A percentile compares a stretch with the other conserved stretches of the same genome.
Evolutionary conservation across 2,888 invertebrate genomes (phyloP).

Genomic region (Cynaeus angustus): DNA sequence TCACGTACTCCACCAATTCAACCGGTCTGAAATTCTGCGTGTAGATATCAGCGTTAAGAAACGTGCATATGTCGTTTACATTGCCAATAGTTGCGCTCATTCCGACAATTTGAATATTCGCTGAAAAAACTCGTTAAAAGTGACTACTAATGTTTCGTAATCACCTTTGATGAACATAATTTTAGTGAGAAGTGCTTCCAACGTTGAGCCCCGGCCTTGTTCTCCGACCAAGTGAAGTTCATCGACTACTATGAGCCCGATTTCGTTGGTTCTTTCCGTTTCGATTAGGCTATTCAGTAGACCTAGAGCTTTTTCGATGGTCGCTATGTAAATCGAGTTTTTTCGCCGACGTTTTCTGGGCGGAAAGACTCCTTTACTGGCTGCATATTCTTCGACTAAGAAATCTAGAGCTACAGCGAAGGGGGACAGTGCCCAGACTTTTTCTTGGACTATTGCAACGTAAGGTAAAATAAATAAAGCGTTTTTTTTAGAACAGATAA

Average conservation of each 20-base stretch:
- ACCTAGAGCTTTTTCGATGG: constrained; percentile 94
- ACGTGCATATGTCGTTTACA: constrained; percentile 84
- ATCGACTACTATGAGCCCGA: constrained; percentile 90
- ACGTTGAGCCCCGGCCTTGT: constrained; percentile 84
- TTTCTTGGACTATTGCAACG: constrained; percentile 98
- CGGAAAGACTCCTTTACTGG: constrained; percentile 89
- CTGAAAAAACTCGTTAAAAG: constrained; percentile 66
- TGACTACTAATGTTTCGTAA: constrained; percentile 20
- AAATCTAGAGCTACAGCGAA: constrained; percentile 93
- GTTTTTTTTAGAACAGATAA: constrained; percentile 86
- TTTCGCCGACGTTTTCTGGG: constrained; percentile 83
- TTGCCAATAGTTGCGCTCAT: constrained; percentile 99
- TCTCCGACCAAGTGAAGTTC: constrained; percentile 96
- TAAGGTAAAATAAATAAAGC: constrained; percentile 94
- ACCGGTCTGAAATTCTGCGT: constrained; percentile 92
- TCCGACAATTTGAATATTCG: constrained; percentile 88
- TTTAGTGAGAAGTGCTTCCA: constrained; percentile 91
- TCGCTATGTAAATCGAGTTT: constrained; percentile 90
- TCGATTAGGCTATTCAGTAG: constrained; percentile 91
- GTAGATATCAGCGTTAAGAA: constrained; percentile 88
- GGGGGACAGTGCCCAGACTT: constrained; percentile 89
- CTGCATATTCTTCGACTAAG: constrained; percentile 96
- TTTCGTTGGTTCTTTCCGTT: constrained; percentile 80
- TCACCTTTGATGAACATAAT: constrained; percentile 80
- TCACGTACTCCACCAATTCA: constrained; percentile 87